Evolutionary conservation across 2,888 invertebrate genomes (phyloP).

Genomic region (Hydropsyche betteni): DNA sequence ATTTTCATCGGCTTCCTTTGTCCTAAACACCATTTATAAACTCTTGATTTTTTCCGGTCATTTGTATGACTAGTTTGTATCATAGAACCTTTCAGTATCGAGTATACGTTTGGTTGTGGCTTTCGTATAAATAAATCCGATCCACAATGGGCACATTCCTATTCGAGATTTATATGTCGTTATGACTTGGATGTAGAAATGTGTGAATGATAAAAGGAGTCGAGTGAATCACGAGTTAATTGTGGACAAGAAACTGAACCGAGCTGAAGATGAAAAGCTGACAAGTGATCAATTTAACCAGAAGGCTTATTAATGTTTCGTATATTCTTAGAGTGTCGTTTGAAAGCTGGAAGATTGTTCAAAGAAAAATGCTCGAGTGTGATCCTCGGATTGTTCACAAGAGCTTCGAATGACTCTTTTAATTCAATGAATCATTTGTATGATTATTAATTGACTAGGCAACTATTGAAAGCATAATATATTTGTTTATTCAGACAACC

Average conservation of each 20-base stretch:
- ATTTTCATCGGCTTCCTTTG: conserved; percentile 5
- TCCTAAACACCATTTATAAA: background rate
- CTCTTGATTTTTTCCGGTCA: conserved; percentile 8
- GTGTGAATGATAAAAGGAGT: conserved; percentile 1
- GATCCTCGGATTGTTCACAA: too few relatives aligned
- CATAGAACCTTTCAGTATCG: conserved; percentile 11
- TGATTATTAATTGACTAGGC: too few relatives aligned
- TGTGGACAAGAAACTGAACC: conserved; percentile 17
- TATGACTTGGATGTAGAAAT: conserved; percentile 15
- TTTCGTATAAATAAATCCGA: conserved; percentile 10
- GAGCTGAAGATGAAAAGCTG: conserved; percentile 19
- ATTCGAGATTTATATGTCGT: conserved; percentile 14
- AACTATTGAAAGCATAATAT: too few relatives aligned
- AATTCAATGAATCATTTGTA: too few relatives aligned
- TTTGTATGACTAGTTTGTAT: background rate
- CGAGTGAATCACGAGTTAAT: conserved; percentile 28
- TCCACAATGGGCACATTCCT: conserved; percentile 3
- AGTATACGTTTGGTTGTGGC: background rate
- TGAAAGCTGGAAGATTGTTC: too few relatives aligned
- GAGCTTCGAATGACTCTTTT: too few relatives aligned
- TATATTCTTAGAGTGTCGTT: background rate
- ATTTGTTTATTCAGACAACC: too few relatives aligned
- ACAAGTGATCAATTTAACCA: conserved; percentile 17
- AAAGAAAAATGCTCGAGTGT: too few relatives aligned
- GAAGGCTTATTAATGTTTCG: conserved; percentile 8